Conservation (phyloP, 2,797 vertebrate genomes). For the Enteromius treurensis region DNA sequence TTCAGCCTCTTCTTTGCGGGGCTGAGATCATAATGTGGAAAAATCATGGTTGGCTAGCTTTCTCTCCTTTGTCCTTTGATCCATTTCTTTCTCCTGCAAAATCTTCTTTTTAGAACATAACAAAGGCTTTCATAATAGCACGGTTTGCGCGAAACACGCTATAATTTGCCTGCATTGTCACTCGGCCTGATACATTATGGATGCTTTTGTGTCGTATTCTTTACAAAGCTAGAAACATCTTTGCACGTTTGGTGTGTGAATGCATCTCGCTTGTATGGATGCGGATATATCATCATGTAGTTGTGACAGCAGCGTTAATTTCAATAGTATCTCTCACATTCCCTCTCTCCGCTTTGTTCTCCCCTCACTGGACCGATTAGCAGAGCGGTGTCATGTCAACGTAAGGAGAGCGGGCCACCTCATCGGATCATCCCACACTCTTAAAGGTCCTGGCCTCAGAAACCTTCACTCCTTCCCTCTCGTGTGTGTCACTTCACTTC, state of each 20-base stretch:
- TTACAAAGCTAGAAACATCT: slow-evolving; percentile 19
- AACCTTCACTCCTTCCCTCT: slow-evolving; percentile 7
- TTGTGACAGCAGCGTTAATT: slow-evolving; percentile 63
- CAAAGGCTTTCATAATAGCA: slow-evolving; percentile 40
- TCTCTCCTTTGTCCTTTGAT: slow-evolving; percentile 36
- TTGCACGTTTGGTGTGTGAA: background rate
- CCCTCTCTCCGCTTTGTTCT: slow-evolving; percentile 52
- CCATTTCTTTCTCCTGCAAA: background rate
- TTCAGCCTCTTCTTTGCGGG: slow-evolving; percentile 28
- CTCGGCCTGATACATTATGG: slow-evolving; percentile 36
- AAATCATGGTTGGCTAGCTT: slow-evolving; percentile 12
- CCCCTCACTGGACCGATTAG: slow-evolving; percentile 18
- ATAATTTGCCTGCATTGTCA: slow-evolving; percentile 41
- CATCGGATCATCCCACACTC: background rate
- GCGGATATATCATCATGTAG: slow-evolving; percentile 42
- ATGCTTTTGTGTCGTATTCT: slow-evolving; percentile 37
- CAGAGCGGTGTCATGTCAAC: background rate
- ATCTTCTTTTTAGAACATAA: slow-evolving; percentile 23
- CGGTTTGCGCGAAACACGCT: slow-evolving; percentile 11
- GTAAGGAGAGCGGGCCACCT: slow-evolving; percentile 11
- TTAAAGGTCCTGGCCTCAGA: slow-evolving; percentile 25
- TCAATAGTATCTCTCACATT: slow-evolving; percentile 69
- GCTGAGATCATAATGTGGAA: slow-evolving; percentile 4
- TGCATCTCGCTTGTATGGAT: background rate
- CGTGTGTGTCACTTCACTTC: slow-evolving; percentile 11